These are phyloP conservation scores for Antheraea yamamai DNA, from an alignment of 2,888 invertebrate genomes.

Conservation along the genomic window DNA sequence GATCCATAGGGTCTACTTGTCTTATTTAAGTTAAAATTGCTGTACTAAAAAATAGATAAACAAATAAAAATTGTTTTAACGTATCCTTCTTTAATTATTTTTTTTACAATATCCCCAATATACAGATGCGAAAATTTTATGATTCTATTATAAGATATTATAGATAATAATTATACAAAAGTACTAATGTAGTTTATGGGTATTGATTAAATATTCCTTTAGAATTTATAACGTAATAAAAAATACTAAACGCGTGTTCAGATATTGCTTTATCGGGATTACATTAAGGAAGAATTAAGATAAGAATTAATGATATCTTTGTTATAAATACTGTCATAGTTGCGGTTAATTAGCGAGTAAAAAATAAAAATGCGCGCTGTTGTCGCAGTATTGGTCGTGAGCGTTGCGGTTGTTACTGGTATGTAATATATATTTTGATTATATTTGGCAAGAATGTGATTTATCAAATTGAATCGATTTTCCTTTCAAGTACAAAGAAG, in stretches of 20 bases:
- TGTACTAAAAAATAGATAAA: neutral
- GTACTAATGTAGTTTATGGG: neutral
- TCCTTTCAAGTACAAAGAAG: neutral
- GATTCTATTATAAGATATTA: neutral
- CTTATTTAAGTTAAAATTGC: no score
- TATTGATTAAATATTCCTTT: neutral
- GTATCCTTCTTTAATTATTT: neutral
- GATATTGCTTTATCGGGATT: neutral
- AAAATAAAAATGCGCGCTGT: constrained; percentile 26
- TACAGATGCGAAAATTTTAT: neutral
- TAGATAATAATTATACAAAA: neutral
- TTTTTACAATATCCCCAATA: neutral
- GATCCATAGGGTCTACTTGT: no score
- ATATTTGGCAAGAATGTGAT: neutral
- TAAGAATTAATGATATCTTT: neutral
- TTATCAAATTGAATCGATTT: neutral
- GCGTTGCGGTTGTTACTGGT: constrained; percentile 31
- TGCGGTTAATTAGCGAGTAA: neutral
- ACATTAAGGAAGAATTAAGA: neutral
- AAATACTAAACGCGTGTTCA: neutral
- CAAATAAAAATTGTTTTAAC: neutral
- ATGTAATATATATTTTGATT: constrained; percentile 3
- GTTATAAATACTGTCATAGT: neutral
- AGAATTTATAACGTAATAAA: neutral
- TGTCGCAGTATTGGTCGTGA: constrained; percentile 20